These are phyloP conservation scores for Microcaecilia unicolor DNA, from an alignment of 2,797 vertebrate species.

Conservation along the genomic window DNA sequence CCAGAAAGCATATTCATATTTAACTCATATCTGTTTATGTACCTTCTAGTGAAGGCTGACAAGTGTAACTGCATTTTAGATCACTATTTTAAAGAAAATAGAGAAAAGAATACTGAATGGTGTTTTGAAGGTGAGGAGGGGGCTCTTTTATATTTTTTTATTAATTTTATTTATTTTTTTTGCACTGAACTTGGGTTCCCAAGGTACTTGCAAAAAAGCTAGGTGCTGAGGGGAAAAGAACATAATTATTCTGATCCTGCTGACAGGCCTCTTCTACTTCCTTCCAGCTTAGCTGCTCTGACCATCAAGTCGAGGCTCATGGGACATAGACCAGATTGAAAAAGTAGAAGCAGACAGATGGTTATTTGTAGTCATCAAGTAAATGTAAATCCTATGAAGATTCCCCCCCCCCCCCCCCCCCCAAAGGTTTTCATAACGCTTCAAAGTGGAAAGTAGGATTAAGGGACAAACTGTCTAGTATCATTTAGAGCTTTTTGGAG, in stretches of 20 bases:
- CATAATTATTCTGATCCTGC: slow-evolving; percentile 62
- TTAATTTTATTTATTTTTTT: too few species aligned
- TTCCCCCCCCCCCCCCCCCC: slow-evolving; percentile 33
- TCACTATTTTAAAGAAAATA: slow-evolving; percentile 43
- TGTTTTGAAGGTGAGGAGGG: too few species aligned
- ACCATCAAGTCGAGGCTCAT: slow-evolving; percentile 45
- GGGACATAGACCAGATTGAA: slow-evolving; percentile 55
- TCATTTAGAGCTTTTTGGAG: slow-evolving; percentile 11
- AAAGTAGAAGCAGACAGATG: slow-evolving; percentile 50
- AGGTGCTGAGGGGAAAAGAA: slow-evolving; percentile 46
- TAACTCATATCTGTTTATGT: slow-evolving; percentile 41
- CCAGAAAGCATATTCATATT: slow-evolving; percentile 39
- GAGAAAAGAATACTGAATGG: slow-evolving; percentile 51
- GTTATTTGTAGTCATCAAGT: slow-evolving; percentile 53
- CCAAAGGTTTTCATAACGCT: slow-evolving; percentile 13
- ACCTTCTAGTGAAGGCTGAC: slow-evolving; percentile 55
- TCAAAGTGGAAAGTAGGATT: slow-evolving; percentile 23
- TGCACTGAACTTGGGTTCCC: not conserved
- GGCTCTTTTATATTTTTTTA: too few species aligned
- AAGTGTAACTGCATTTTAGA: slow-evolving; percentile 48
- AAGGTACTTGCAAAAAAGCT: slow-evolving; percentile 22
- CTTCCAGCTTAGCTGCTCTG: slow-evolving; percentile 39
- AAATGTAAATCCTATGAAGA: slow-evolving; percentile 52
- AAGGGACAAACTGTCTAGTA: slow-evolving; percentile 16
- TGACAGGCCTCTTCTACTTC: slow-evolving; percentile 29